Base-by-base conservation (phyloP, 2,888 invertebrate genomes). In the Mayetiola destructor region DNA sequence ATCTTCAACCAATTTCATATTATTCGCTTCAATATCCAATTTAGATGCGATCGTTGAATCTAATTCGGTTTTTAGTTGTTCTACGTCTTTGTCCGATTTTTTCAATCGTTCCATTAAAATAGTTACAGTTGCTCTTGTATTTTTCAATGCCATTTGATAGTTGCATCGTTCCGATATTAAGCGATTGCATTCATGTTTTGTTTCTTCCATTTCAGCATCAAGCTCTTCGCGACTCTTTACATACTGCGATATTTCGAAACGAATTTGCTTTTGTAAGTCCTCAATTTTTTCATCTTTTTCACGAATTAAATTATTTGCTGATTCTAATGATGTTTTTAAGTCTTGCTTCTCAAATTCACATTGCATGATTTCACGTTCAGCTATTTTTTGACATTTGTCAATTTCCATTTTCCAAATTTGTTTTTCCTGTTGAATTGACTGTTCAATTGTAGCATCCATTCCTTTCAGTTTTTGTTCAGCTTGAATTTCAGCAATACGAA, bases 331-430 rank as follows among this genome's bases (percentile, higher is more conserved):
- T 5, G 66, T 65, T 67, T 72, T 69, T 1, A 75, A 67, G 58
- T 71, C 69, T 61, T 76, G 76, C 59, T 76, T 77, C 63, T 77
- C 77, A 23, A 76, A 60, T 64, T 78, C 77, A 60, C 73, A 71
- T 61, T 77, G 73, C 52, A 76, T 76, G 6, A 77, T 70, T 61
- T 71, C 76, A 57, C 75, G 75, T 64, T 77, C 77, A 57, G 76
- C 76, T 61, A 77, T 72, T 58, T 75, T 73, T 64, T 77, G 76
- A 30, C 76, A 76, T 63, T 77, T 77, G 61, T 75, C 76, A 58
- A 77, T 65, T 63, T 77, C 77, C 2, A 66, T 69, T 10, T 73
- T 70, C 63, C 74, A 71, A 61, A 75, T 70, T 55, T 66, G 64
- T 62, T 73, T 69, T 64, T 76, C 74, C 2, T 69, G 67, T 59